Base-by-base conservation (phyloP, 2,888 invertebrate species). In the Pseudeuparius sepicola region DNA sequence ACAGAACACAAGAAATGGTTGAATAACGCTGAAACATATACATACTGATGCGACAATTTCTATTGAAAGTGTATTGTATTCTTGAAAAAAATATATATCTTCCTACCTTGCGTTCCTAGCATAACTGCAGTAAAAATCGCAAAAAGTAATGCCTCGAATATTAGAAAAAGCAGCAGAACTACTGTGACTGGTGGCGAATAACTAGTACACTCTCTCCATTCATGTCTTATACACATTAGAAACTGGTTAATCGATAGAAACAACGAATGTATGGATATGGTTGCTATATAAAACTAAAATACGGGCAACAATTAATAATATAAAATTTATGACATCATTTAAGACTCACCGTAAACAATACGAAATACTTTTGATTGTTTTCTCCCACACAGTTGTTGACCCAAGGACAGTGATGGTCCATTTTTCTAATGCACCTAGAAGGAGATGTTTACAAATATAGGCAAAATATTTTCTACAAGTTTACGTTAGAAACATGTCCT, bases 351-450 rank as follows among this genome's bases (percentile, higher is more conserved):
- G 93, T 94, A 64, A 98, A 98, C 35, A 98, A 71, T 37, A 98
- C 94, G 69, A 98, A 98, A 66, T 86, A 98, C 65, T 98, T 98
- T 69, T 99, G 98, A 70, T 99, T 99, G 58, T 86, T 90, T 64
- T 97, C 97, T 12, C 98, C 98, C 2, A 98, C 94, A 64, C 98
- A 98, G 61, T 98, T 98, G 60, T 98, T 98, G 5, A 98, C 89
- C 94, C 94, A 96, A 0, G 96, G 97, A 64, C 85, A 86, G 55
- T 86, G 85, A 58, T 85, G 84, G 55, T 85, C 85, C 85, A 87
- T 87, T 66, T 84, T 84, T 43, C 76, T 65, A 42, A 85, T 79
- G 58, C 83, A 84, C 50, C 79, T 71, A 46, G 50, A 40, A 20
- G n/a, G n/a, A 6, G n/a, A 20, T 6, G n/a, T 20, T n/a, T n/a